These are phyloP conservation scores for Sebastes oblongus DNA, from an alignment of 2,797 vertebrate genomes.

Conservation along the genomic window DNA sequence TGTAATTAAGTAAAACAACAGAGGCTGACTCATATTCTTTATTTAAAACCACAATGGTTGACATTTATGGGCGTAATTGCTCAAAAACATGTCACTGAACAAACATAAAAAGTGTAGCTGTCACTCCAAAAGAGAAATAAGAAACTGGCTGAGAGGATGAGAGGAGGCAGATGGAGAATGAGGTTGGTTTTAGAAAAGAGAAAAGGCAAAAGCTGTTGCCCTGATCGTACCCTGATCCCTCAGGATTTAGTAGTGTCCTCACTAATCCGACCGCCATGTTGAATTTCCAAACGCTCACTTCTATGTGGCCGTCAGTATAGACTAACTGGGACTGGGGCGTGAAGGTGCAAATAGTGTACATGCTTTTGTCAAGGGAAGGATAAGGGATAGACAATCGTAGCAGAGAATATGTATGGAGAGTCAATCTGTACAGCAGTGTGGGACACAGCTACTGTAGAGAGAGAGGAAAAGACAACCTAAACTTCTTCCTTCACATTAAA, in stretches of 20 bases:
- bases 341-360: not conserved
- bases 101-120: slow-evolving; percentile 20
- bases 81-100: slow-evolving; percentile 21
- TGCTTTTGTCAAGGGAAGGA: not conserved
- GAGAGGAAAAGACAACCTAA: not conserved
- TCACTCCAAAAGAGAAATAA: slow-evolving; percentile 15
- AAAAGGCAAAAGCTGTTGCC: slow-evolving; percentile 8
- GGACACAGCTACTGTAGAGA: not conserved
- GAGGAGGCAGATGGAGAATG: not conserved
- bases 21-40: not conserved
- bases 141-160: not conserved
- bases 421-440: not conserved
- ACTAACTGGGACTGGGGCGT: not conserved
- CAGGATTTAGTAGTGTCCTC: slow-evolving; percentile 3
- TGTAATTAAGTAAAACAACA: slow-evolving; percentile 14
- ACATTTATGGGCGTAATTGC: slow-evolving; percentile 41
- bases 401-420: not conserved
- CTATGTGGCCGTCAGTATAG: not conserved
- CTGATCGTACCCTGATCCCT: slow-evolving; percentile 11
- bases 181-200: slow-evolving; percentile 6
- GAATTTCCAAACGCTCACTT: slow-evolving; percentile 8
- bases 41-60: slow-evolving; percentile 6
- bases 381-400: not conserved
- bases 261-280: slow-evolving; percentile 17
- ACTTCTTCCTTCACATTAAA: no score